These are phyloP conservation scores for Calcarius lapponicus DNA, from an alignment of 2,797 vertebrate species.

Conservation along the genomic window DNA sequence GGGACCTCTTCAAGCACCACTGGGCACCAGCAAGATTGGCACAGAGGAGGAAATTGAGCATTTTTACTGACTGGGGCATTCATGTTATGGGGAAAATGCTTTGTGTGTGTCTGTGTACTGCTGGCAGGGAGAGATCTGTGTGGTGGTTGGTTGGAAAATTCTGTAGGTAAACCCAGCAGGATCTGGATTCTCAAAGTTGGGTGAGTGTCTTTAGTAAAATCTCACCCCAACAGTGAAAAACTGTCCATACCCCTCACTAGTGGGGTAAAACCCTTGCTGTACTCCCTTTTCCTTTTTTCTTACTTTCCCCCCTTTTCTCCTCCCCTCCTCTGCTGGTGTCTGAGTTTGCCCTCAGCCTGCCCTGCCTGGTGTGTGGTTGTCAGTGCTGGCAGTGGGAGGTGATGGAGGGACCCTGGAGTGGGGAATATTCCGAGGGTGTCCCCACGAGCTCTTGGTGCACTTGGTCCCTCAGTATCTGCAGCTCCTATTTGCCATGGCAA, in stretches of 20 bases:
- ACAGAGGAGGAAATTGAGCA: neutral
- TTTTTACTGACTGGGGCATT: neutral
- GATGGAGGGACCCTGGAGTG: neutral
- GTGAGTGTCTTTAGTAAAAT: neutral
- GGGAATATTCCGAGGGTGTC: neutral
- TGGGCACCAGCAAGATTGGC: too few relatives aligned
- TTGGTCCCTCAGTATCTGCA: neutral
- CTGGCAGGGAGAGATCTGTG: neutral
- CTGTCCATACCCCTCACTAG: too few relatives aligned
- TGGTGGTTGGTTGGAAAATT: neutral
- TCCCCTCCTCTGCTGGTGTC: fast-evolving
- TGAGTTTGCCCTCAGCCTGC: neutral
- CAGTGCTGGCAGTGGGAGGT: neutral
- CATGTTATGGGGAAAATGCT: neutral
- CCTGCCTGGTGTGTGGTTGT: neutral
- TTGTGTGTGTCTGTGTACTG: fast-evolving
- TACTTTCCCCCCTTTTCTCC: fast-evolving
- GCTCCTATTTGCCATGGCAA: neutral
- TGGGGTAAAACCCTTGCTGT: neutral
- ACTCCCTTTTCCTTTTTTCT: fast-evolving
- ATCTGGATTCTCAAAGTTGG: neutral
- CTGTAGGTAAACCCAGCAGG: neutral
- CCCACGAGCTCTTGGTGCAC: neutral
- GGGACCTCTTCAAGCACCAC: neutral
- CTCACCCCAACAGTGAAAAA: neutral